Evolutionary conservation across 2,113 vertebrate species (phyloP).

Genomic region (Reinhardtius hippoglossoides): DNA sequence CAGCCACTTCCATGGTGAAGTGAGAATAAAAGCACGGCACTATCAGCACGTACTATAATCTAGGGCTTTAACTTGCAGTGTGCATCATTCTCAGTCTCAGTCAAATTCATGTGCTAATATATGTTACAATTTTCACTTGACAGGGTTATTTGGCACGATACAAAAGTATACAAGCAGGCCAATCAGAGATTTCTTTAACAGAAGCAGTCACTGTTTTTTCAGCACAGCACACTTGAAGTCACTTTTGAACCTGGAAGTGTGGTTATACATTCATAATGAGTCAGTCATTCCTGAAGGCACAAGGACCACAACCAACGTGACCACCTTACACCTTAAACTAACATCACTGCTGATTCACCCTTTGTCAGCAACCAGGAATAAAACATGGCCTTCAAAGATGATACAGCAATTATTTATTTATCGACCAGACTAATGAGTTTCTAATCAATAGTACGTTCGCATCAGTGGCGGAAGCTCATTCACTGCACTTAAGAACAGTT

Average conservation of each 20-base stretch:
- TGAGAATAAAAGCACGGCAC: neutral
- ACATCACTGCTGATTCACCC: neutral
- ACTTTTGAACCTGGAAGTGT: neutral
- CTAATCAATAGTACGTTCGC: neutral
- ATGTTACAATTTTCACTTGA: neutral
- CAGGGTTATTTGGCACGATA: neutral
- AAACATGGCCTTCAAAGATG: constrained; percentile 1
- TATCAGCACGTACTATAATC: neutral
- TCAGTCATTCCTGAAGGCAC: constrained; percentile 37
- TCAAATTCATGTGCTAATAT: too few relatives aligned
- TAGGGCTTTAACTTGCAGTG: neutral
- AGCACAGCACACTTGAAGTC: neutral
- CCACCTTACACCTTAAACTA: neutral
- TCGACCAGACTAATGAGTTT: neutral
- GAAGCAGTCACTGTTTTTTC: neutral
- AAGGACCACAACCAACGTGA: neutral
- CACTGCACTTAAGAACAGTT: neutral
- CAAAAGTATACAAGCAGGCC: too few relatives aligned
- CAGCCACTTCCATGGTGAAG: neutral
- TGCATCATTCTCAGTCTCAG: neutral
- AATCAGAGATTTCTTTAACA: too few relatives aligned
- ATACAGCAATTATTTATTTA: neutral
- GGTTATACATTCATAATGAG: constrained; percentile 27
- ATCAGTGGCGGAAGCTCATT: neutral
- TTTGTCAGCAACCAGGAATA: neutral